Base-by-base conservation (phyloP, 53 echinoderm and acorn worm species). In the Actinopyga echinites region DNA sequence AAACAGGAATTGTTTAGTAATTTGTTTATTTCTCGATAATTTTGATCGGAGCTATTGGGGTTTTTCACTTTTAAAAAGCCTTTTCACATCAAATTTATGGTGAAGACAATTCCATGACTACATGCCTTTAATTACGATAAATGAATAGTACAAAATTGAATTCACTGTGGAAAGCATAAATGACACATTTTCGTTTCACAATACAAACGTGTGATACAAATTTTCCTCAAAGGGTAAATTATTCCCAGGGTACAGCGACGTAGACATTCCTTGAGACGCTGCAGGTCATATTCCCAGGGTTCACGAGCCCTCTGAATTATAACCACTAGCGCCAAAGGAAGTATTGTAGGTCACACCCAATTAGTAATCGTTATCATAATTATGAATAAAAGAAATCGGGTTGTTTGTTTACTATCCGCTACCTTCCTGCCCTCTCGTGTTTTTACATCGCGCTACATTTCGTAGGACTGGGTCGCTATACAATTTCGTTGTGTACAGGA, bases 311-410 rank as follows among this genome's bases (percentile, higher is more conserved):
- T 6, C n/a, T 38, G 42, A 71, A 71, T 71, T 71, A 71, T 71
- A 71, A 40, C 71, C 12, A 71, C 35, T 40, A 44, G 71, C 38
- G 26, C 24, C 34, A 42, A 44, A 19, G 42, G 44, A 71, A 40
- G 71, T 24, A 71, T 23, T 42, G 43, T 71, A 40, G 71, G 71
- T 42, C 71, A 42, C 21, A 38, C 20, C 71, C 71, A 71, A 71
- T 71, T 71, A 71, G 42, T 40, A 37, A 71, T 71, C 24, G 40
- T 71, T 42, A 42, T 20, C 24, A 15, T 71, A 13, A 40, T 42
- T 71, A 17, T 71, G 44, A 71, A 71, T 42, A 40, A 38, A 71
- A 71, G 34, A 21, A 44, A 23, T 40, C 44, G 71, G 71, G 71
- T 40, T 40, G 42, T 71, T 71, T 71, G 71, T 71, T 71, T 71